A percentile compares a stretch with the other conserved stretches of the same genome.
These are phyloP conservation scores for Dysidea cf. avara DNA, from an alignment of 37 sponge, comb jelly and placozoan genomes.

Conservation along the genomic window DNA sequence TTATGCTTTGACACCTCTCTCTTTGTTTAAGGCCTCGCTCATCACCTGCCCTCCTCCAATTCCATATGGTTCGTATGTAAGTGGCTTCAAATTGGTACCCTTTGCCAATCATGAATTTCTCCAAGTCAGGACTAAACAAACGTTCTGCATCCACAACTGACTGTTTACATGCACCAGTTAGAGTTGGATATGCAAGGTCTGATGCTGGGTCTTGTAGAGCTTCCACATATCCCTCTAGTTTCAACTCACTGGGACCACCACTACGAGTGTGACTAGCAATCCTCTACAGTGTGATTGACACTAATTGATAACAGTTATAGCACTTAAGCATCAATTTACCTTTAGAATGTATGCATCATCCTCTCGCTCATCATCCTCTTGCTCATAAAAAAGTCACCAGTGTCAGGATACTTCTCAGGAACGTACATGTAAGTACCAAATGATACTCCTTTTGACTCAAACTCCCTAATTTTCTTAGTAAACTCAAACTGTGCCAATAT, in stretches of 20 bases:
- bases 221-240: constrained; percentile 9
- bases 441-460: constrained; percentile 16
- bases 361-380: too few species aligned
- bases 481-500: too few species aligned
- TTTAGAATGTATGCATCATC: too few species aligned
- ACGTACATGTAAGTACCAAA: constrained; percentile 25
- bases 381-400: constrained; percentile 4
- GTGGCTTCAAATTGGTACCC: not conserved
- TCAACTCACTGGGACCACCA: constrained; percentile 12
- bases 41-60: constrained; percentile 7
- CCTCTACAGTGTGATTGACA: too few species aligned
- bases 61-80: not conserved
- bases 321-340: not conserved
- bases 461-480: constrained; percentile 6
- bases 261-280: constrained; percentile 2
- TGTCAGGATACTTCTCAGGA: constrained; percentile 15
- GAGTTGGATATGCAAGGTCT: constrained; percentile 7
- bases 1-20: not conserved
- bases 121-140: not conserved
- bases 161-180: constrained; percentile 16
- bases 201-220: constrained; percentile 4
- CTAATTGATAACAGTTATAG: not conserved
- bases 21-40: constrained; percentile 4
- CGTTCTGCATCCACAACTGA: constrained; percentile 16
- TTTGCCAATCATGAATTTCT: not conserved